Conservation (phyloP, 2,113 vertebrate species). For the Sminthopsis crassicaudata region DNA sequence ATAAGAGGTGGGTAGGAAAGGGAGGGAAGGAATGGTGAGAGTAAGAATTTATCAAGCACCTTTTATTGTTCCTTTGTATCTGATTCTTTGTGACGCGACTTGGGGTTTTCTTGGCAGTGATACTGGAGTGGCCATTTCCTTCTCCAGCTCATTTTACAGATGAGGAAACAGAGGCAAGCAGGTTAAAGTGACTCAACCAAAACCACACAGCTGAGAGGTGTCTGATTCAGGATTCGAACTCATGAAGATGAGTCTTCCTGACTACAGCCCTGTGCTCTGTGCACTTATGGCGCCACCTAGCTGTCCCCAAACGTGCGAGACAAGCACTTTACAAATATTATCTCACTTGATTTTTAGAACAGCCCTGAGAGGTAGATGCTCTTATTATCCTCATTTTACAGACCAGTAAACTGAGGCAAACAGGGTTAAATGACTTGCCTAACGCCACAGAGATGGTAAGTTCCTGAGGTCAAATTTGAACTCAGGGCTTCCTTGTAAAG, state of each 20-base stretch:
- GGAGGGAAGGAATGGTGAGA: neutral
- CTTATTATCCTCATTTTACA: no score
- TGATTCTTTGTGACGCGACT: neutral
- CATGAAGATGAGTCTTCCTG: no score
- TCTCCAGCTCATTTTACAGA: neutral
- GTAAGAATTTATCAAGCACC: neutral
- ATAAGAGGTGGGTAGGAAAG: neutral
- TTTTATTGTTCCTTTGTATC: neutral
- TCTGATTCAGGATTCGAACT: no score
- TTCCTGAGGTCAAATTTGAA: neutral
- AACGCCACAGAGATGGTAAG: neutral
- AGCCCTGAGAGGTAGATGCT: no score
- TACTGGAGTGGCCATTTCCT: neutral
- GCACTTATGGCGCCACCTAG: no score
- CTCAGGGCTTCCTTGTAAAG: neutral
- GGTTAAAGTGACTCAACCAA: no score
- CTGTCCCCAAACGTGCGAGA: no score
- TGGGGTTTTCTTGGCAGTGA: neutral
- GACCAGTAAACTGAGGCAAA: neutral
- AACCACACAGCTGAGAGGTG: no score
- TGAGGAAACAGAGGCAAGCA: no score
- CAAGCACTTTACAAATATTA: no score
- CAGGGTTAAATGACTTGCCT: neutral
- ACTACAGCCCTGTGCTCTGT: no score
- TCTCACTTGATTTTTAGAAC: no score